Evolutionary conservation across 2,113 vertebrate species (phyloP), one percentile per base, ranked within the genome.

Genomic region (Cathartes aura): DNA sequence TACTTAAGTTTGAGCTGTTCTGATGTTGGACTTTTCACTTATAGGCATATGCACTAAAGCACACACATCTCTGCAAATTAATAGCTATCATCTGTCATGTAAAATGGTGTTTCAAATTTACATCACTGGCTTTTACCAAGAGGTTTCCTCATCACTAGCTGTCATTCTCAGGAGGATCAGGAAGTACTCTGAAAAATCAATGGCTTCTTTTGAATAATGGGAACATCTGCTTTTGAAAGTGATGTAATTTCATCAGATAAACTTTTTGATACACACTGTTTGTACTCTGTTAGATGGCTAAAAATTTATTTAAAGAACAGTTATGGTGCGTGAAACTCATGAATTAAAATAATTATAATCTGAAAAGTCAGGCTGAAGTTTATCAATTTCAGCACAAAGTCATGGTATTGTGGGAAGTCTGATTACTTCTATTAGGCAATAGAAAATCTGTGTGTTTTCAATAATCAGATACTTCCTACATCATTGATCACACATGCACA

Each of bases 21-120:
- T 71, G 47, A 32, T 76, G 58, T 62, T 72, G 85, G 73, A 92
- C 91, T 95, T 94, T 68, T 91, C 74, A 64, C 32, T 78, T 62
- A 55, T 1, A 90, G 48, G 24, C 56, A 50, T 78, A 72, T 68
- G 71, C 67, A 64, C 55, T 93, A 81, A 58, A 91, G 78, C 72
- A 87, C 42, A 89, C 53, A 76, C 32, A 36, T 63, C 84, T 79
- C 63, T 84, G 0, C 63, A 96, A 91, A 98, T 97, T 88, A 95
- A 95, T 95, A 89, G 84, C 50, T 86, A 90, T 94, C 78, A 94
- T 96, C 78, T 90, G 47, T 96, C 94, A 91, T 68, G 38, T 70
- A 87, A 94, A 96, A 90, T 56, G 55, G 40, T 82, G 42, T 81
- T 96, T 94, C 83, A 83, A 86, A 93, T 94, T 93, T 84, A 62